Evolutionary conservation across 2,888 invertebrate species (phyloP).

Genomic region (Smittia sp.): DNA sequence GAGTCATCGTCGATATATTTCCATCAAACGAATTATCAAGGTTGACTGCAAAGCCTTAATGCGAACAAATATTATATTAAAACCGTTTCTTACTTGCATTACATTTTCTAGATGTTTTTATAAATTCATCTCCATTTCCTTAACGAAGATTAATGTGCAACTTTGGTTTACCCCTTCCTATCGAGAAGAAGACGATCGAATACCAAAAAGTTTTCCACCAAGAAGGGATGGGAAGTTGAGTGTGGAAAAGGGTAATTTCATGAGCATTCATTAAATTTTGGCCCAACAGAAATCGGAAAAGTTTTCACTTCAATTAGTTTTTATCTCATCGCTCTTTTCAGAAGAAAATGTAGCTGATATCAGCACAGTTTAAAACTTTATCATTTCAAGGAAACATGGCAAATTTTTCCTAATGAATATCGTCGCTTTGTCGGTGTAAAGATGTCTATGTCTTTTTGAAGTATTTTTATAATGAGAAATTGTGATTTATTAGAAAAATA

Average conservation of each 20-base stretch:
- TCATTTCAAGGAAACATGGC: not conserved
- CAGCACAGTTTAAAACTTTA: not conserved
- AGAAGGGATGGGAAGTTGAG: not conserved
- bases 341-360: not conserved
- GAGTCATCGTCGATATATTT: conserved; percentile 31
- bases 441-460: no score
- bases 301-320: conserved; percentile 36
- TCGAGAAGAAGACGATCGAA: not conserved
- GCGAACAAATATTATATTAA: no score
- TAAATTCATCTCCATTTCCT: not conserved
- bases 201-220: no score
- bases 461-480: not conserved
- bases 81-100: no score
- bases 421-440: no score
- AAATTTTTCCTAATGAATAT: no score
- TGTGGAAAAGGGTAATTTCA: conserved; percentile 34
- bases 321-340: conserved; percentile 7
- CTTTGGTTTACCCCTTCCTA: not conserved
- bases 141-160: conserved; percentile 22
- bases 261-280: conserved; percentile 27
- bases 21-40: conserved; percentile 36
- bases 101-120: not conserved
- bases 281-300: conserved; percentile 23
- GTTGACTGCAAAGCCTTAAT: not conserved
- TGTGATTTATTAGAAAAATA: no score